These are phyloP conservation scores for Anser brachyrhynchus DNA, from an alignment of 2,113 vertebrate species.

Conservation along the genomic window DNA sequence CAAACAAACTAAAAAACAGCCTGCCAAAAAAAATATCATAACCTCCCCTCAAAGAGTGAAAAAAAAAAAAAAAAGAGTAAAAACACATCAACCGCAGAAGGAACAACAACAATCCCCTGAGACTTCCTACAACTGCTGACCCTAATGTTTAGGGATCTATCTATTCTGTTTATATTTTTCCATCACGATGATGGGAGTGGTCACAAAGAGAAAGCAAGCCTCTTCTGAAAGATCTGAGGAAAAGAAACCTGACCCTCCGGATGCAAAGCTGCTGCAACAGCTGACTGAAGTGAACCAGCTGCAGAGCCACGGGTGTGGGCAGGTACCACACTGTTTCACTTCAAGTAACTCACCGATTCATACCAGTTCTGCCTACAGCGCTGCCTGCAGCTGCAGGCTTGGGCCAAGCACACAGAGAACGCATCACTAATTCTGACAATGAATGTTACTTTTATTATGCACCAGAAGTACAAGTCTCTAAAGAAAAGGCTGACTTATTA, in stretches of 20 bases:
- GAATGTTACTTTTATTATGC: not conserved
- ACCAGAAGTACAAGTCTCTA: not conserved
- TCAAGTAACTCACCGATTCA: not conserved
- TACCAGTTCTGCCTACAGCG: not conserved
- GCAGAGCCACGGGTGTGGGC: not conserved
- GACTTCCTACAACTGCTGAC: not conserved
- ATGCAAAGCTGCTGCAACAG: not conserved
- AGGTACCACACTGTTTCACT: not conserved
- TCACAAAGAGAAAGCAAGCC: fast-evolving
- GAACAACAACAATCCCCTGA: not conserved
- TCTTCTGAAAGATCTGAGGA: not conserved
- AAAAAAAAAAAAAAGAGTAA: not conserved
- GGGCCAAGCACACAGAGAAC: not conserved
- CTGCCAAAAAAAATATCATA: not conserved
- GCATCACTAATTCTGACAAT: not conserved
- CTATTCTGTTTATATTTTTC: not conserved
- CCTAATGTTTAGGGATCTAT: not conserved
- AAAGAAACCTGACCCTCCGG: not conserved
- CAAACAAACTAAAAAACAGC: not conserved
- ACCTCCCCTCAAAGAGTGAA: not conserved
- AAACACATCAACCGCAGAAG: not conserved
- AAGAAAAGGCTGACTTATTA: not conserved
- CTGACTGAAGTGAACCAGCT: fast-evolving
- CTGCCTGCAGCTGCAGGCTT: not conserved
- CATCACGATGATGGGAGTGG: not conserved